Base-by-base conservation (phyloP, 2,113 vertebrate genomes). In the Odocoileus virginianus region DNA sequence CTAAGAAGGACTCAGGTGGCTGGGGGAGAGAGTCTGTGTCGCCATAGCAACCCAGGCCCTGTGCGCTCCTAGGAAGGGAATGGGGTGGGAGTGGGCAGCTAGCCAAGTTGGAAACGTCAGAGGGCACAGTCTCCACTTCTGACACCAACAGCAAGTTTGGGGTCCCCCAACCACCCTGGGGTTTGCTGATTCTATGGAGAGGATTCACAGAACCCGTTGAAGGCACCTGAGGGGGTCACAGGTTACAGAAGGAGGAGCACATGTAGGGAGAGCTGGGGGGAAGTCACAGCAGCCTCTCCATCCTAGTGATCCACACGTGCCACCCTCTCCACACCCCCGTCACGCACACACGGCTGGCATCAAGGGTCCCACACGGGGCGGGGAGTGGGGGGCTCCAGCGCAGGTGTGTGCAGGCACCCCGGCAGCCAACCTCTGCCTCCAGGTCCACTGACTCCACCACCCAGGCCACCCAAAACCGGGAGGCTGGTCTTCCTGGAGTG, bases 91-190 rank as follows among this genome's bases (percentile, higher is more conserved):
- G 6, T 9, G 13, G 5, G 27, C 21, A 55, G 36, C 21, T 23
- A 40, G 45, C 40, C 7, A 5, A 21, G 33, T 12, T 30, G 52
- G 5, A 54, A 12, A 12, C 21, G 43, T 33, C 30, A 33, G 67
- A 87, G 8, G 9, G 7, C 45, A 33, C n/a, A 27, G 57, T 23
- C 54, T 54, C 74, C 11, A 36, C 47, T n/a, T n/a, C 36, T 17
- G 15, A 47, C 40, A 16, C 7, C 30, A 7, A 28, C 47, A 5
- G 50, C 50, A 54, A 23, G 1, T 13, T 3, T 2, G 0, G 40
- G 60, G 4, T 3, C 16, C 92, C n/a, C 47, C 30, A 30, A 16
- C 30, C 36, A 61, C 36, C 12, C 23, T 36, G 9, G 3, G 8
- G 40, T 3, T 17, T 33, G 5, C 15, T 27, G 7, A 47, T 57